Percentiles rank a stretch among this genome's conserved stretches.
Evolutionary conservation across 1,140 invertebrate genomes (phyloP).

Genomic region (Zaprionus nigranus): DNA sequence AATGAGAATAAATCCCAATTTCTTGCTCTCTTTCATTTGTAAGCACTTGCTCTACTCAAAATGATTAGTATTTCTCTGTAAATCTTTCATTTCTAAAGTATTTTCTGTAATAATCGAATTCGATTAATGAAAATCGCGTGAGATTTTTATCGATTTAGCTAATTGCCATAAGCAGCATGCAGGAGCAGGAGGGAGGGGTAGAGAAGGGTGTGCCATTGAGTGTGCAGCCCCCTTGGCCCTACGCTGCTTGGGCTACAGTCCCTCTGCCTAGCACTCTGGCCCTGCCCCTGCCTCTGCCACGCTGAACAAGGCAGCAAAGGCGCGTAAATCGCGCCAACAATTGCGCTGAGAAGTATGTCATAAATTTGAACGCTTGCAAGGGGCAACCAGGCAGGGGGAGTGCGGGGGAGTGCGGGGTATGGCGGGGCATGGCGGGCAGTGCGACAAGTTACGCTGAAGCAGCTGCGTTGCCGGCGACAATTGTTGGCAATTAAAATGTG

Average conservation of each 20-base stretch:
- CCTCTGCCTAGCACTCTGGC: neutral
- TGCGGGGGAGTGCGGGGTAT: neutral
- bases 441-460: conserved; percentile 49
- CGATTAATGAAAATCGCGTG: conserved; percentile 27
- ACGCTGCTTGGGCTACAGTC: neutral
- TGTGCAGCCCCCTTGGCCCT: neutral
- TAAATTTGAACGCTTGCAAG: conserved; percentile 71
- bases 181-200: too few relatives aligned
- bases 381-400: conserved; percentile 14
- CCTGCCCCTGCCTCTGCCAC: neutral
- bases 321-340: conserved; percentile 79
- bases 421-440: conserved; percentile 18
- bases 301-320: conserved; percentile 26
- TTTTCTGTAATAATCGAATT: conserved; percentile 27
- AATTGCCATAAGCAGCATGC: conserved; percentile 17
- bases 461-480: conserved; percentile 73
- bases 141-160: conserved; percentile 41
- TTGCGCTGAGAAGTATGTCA: conserved; percentile 80
- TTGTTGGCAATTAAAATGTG: conserved; percentile 84
- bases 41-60: too few relatives aligned
- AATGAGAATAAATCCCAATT: neutral
- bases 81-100: neutral
- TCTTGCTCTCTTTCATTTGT: neutral
- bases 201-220: conserved; percentile 17
- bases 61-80: too few relatives aligned